These are phyloP conservation scores for Drosophila neonasuta DNA, from an alignment of 2,888 invertebrate species.

Conservation along the genomic window DNA sequence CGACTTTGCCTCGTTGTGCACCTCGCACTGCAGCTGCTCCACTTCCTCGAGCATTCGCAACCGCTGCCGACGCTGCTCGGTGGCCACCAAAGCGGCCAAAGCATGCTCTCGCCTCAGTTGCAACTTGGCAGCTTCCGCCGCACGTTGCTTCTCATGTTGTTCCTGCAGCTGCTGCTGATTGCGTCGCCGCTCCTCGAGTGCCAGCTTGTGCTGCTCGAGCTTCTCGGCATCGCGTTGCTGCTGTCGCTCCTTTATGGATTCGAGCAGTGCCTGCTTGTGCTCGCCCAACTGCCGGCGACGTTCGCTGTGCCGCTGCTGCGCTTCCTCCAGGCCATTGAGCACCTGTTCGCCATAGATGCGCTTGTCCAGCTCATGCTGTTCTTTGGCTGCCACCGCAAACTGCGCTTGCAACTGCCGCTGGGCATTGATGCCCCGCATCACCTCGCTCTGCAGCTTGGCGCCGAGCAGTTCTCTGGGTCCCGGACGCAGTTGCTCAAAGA, in stretches of 20 bases:
- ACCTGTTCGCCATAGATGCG: conserved; percentile 79
- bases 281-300: conserved; percentile 64
- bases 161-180: conserved; percentile 77
- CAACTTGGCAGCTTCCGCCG: conserved; percentile 68
- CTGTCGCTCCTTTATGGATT: conserved; percentile 74
- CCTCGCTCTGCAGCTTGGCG: conserved; percentile 80
- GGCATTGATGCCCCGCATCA: conserved; percentile 76
- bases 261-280: conserved; percentile 74
- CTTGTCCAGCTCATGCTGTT: conserved; percentile 74
- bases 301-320: conserved; percentile 76
- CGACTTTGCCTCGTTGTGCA: conserved; percentile 82
- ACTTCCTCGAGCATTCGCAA: conserved; percentile 81
- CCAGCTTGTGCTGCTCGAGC: conserved; percentile 57
- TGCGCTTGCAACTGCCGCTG: conserved; percentile 76
- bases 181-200: conserved; percentile 59
- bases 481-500: conserved; percentile 77
- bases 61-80: conserved; percentile 61
- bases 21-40: conserved; percentile 82
- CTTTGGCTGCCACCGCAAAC: conserved; percentile 65
- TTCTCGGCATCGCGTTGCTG: conserved; percentile 56
- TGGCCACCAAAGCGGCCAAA: conserved; percentile 47
- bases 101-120: conserved; percentile 69
- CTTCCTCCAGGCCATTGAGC: conserved; percentile 79
- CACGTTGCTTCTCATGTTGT: conserved; percentile 80
- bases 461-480: conserved; percentile 80